Percentiles rank a stretch among this genome's conserved stretches.
These are phyloP conservation scores for Gila robusta DNA, from an alignment of 2,797 vertebrate genomes.

Conservation along the genomic window DNA sequence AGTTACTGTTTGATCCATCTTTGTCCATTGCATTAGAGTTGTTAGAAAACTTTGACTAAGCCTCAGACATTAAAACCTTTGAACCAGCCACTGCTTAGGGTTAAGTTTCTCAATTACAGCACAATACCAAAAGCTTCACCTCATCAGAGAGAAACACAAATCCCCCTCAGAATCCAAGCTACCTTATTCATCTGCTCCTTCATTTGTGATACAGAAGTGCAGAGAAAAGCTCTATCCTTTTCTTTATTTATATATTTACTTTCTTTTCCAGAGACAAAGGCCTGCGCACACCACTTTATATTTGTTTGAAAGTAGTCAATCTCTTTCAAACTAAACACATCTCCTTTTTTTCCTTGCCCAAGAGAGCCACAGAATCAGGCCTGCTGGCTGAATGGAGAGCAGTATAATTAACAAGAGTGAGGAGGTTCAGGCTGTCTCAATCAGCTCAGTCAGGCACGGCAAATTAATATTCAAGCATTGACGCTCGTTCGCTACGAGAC, in stretches of 20 bases:
- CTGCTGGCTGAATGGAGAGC: conserved; percentile 63
- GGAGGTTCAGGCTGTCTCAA: conserved; percentile 59
- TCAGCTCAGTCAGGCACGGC: conserved; percentile 62
- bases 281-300: conserved; percentile 22
- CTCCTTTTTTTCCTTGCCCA: conserved; percentile 14
- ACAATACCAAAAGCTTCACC: conserved; percentile 22
- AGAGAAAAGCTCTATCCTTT: conserved; percentile 6
- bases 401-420: conserved; percentile 68
- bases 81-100: conserved; percentile 19
- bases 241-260: conserved; percentile 27
- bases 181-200: conserved; percentile 7
- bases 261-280: conserved; percentile 20
- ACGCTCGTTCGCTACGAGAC: conserved; percentile 28
- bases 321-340: conserved; percentile 33
- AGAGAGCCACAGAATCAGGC: conserved; percentile 65
- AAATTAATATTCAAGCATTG: conserved; percentile 69
- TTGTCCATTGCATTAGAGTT: conserved; percentile 28
- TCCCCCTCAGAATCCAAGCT: conserved; percentile 31
- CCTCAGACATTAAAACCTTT: conserved; percentile 25
- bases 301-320: conserved; percentile 33
- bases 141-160: conserved; percentile 32
- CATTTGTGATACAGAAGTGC: not conserved
- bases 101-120: conserved; percentile 23
- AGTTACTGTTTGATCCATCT: conserved; percentile 21
- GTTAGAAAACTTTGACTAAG: conserved; percentile 31